These are phyloP conservation scores for Pantelozetes paolii DNA, from an alignment of 2,888 invertebrate genomes.

Conservation along the genomic window DNA sequence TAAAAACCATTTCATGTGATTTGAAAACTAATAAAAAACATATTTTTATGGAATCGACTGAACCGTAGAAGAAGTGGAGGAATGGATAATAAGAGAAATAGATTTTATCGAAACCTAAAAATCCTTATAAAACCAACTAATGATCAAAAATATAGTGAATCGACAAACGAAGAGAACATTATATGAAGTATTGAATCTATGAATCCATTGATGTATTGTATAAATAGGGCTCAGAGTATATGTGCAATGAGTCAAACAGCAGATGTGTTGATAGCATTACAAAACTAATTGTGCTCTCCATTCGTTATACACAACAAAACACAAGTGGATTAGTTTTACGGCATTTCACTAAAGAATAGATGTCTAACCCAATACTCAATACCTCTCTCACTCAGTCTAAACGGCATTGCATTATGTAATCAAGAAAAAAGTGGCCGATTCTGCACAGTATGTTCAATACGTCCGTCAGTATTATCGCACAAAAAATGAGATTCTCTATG, in stretches of 20 bases:
- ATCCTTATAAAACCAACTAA: neutral
- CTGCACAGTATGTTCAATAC: neutral
- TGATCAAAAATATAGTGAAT: neutral
- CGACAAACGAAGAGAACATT: slow-evolving; percentile 11
- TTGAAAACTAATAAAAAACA: neutral
- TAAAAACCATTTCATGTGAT: neutral
- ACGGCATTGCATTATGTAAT: slow-evolving; percentile 32
- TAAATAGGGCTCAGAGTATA: neutral
- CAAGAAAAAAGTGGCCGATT: slow-evolving; percentile 30
- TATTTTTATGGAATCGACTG: neutral
- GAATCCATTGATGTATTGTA: neutral
- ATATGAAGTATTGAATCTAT: neutral
- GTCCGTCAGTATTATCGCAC: slow-evolving; percentile 4
- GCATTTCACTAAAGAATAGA: neutral
- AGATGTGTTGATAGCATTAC: slow-evolving; percentile 35
- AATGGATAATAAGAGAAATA: neutral
- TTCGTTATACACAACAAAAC: slow-evolving; percentile 27
- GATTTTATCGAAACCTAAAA: neutral
- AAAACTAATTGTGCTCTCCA: slow-evolving; percentile 21
- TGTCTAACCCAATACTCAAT: slow-evolving; percentile 10
- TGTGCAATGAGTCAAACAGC: slow-evolving; percentile 26
- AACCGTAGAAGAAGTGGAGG: neutral
- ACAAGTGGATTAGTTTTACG: slow-evolving; percentile 31
- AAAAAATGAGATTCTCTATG: slow-evolving; percentile 3
- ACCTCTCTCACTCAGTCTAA: neutral